These are phyloP conservation scores for Spodoptera picta DNA, from an alignment of 2,888 invertebrate species.

Conservation along the genomic window DNA sequence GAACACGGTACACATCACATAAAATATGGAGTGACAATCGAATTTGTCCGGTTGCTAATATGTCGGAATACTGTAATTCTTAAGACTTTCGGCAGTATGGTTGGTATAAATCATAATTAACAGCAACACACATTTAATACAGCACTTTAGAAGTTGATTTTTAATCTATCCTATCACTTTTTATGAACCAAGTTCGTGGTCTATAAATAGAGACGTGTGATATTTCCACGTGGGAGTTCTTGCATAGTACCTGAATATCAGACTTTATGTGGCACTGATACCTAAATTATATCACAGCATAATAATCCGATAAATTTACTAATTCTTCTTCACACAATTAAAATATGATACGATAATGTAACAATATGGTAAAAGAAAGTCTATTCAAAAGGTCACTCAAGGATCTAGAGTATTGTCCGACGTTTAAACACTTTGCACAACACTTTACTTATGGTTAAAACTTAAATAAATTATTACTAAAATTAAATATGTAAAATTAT, in stretches of 20 bases:
- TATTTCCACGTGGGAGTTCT: slow-evolving; percentile 88
- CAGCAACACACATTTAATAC: slow-evolving; percentile 1
- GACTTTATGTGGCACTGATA: slow-evolving; percentile 79
- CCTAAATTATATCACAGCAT: slow-evolving; percentile 80
- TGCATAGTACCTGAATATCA: slow-evolving; percentile 80
- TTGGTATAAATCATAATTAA: slow-evolving; percentile 10
- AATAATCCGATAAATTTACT: slow-evolving; percentile 64
- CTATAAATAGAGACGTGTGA: slow-evolving; percentile 87
- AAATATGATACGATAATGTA: slow-evolving; percentile 68
- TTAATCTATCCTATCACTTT: slow-evolving; percentile 73
- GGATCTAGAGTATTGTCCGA: slow-evolving; percentile 80
- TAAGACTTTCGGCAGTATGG: slow-evolving; percentile 8
- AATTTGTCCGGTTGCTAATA: slow-evolving; percentile 40
- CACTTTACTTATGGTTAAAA: slow-evolving; percentile 75
- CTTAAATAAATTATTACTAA: slow-evolving; percentile 73
- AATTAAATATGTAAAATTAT: slow-evolving; percentile 70
- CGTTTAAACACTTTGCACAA: slow-evolving; percentile 77
- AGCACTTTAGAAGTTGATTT: slow-evolving; percentile 53
- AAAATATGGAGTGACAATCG: slow-evolving; percentile 46
- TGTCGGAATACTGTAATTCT: slow-evolving; percentile 43
- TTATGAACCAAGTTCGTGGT: slow-evolving; percentile 81
- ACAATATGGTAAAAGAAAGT: slow-evolving; percentile 87
- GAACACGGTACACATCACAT: slow-evolving; percentile 34
- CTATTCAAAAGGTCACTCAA: slow-evolving; percentile 85
- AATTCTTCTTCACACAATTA: slow-evolving; percentile 66